phyloP scores from a whole-genome alignment of 2,797 vertebrate species.

The Dicrostonyx torquatus region DNA sequence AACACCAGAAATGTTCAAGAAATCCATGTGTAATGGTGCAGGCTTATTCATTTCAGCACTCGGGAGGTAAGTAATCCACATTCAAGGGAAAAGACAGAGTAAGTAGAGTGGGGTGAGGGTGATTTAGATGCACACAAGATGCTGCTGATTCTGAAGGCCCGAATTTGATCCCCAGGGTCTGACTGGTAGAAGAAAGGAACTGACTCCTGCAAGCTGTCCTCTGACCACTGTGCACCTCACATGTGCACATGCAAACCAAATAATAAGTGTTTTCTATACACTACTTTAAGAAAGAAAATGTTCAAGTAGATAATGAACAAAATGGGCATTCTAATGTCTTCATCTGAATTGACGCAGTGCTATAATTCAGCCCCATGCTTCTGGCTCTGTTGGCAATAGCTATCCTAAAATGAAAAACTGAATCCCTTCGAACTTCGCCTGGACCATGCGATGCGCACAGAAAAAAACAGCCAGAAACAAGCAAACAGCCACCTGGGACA shows the following conservation, averaged over 20 bases:
- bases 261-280: not conserved
- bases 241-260: not conserved
- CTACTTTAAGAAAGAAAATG: not conserved
- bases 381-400: not conserved
- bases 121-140: not conserved
- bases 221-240: not conserved
- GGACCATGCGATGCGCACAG: not conserved
- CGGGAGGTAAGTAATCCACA: not conserved
- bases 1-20: slow-evolving; percentile 12
- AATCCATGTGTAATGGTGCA: not conserved
- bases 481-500: not conserved
- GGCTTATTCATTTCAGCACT: not conserved
- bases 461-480: not conserved
- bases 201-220: not conserved
- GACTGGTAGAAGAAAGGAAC: not conserved
- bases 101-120: too few species aligned
- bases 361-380: slow-evolving; percentile 15
- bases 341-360: not conserved
- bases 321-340: not conserved
- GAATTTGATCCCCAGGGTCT: not conserved
- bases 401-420: not conserved
- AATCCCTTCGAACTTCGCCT: not conserved
- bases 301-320: slow-evolving; percentile 16
- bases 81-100: not conserved
- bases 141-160: not conserved